phyloP scores from a whole-genome alignment of 2,797 vertebrate species.

The Tenualosa ilisha region DNA sequence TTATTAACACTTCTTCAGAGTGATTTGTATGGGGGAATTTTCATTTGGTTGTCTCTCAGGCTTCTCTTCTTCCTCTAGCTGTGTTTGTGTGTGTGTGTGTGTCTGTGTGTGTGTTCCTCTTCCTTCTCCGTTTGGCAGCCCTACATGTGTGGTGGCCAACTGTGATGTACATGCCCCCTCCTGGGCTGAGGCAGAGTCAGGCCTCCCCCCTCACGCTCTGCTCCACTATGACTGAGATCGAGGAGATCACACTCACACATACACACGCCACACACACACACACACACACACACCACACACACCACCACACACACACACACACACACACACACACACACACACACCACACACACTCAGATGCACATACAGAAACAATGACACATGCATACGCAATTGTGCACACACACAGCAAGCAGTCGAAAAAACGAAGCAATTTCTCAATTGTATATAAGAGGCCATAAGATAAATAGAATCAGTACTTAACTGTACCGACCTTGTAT shows the following conservation, averaged over 20 bases:
- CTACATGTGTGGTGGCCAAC: background rate
- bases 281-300: background rate
- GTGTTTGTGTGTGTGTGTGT: too few relatives aligned
- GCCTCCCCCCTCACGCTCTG: background rate
- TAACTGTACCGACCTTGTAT: too few relatives aligned
- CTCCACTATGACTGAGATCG: background rate
- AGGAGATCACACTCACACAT: background rate
- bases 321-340: background rate
- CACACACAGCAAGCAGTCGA: background rate
- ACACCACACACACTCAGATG: background rate
- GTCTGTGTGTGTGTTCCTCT: background rate
- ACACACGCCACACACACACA: too few relatives aligned
- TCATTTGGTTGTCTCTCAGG: too few relatives aligned
- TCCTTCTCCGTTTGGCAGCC: background rate
- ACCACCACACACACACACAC: background rate
- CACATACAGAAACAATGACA: background rate
- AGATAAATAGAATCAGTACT: too few relatives aligned
- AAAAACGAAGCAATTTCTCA: too few relatives aligned
- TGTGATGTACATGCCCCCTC: background rate
- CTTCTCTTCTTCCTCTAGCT: background rate
- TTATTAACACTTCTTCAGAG: background rate
- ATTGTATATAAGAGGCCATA: too few relatives aligned
- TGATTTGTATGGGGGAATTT: background rate
- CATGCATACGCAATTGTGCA: background rate
- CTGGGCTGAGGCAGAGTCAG: too few relatives aligned